Conservation (phyloP, 53 echinoderm and acorn worm genomes). For the Temnopleurus reevesii region DNA sequence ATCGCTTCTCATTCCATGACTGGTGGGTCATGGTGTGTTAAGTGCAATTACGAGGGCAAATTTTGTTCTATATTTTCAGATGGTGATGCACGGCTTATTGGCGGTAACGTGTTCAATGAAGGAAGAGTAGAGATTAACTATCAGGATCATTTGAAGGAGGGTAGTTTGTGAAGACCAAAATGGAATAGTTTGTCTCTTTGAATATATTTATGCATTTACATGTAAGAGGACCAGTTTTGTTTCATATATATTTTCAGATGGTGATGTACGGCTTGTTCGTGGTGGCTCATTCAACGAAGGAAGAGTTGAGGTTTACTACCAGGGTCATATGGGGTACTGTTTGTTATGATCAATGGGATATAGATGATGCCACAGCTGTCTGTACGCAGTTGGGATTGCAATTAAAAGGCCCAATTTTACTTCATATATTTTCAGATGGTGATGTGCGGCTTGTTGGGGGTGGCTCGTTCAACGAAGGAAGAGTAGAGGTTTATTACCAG, state of each 20-base stretch:
- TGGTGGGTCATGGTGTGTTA: too few species aligned
- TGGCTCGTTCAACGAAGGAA: neutral
- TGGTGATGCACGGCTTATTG: neutral
- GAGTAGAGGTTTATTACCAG: neutral
- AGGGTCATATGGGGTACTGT: neutral
- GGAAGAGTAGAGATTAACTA: too few species aligned
- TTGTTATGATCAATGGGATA: neutral
- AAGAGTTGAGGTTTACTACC: neutral
- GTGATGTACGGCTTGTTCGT: neutral
- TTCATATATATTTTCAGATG: neutral
- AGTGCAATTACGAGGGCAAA: too few species aligned
- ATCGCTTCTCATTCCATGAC: too few species aligned
- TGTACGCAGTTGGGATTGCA: neutral
- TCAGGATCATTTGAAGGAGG: too few species aligned
- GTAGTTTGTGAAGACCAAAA: too few species aligned
- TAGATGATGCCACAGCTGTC: neutral
- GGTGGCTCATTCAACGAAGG: neutral
- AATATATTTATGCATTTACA: too few species aligned
- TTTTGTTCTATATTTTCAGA: neutral
- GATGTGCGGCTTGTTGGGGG: neutral
- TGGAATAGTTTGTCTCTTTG: too few species aligned
- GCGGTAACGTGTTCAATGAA: too few species aligned
- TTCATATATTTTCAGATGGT: neutral
- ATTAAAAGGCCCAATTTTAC: too few species aligned
- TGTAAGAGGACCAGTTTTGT: too few species aligned